phyloP scores from a whole-genome alignment of 2,888 invertebrate genomes.

The Andrena flavipes region DNA sequence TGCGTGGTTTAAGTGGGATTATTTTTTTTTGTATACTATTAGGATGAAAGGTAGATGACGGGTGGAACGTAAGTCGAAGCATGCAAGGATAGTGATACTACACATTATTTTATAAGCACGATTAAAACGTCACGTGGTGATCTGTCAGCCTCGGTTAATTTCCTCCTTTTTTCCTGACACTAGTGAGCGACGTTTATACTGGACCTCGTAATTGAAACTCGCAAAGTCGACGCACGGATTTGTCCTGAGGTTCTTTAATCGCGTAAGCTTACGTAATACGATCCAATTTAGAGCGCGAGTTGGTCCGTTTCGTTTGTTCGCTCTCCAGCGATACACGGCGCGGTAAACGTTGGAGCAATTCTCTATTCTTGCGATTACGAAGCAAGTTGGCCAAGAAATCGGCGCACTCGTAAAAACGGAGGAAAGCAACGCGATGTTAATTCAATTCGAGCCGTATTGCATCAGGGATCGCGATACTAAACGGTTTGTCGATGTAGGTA shows the following conservation, averaged over 20 bases:
- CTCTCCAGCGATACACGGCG: slow-evolving; percentile 55
- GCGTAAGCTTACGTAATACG: slow-evolving; percentile 68
- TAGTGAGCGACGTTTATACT: slow-evolving; percentile 29
- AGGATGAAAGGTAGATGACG: not conserved
- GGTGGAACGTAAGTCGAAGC: not conserved
- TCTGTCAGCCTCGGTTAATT: not conserved
- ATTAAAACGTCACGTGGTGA: slow-evolving; percentile 14
- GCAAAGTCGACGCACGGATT: slow-evolving; percentile 68
- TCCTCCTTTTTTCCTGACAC: not conserved
- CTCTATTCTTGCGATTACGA: slow-evolving; percentile 47
- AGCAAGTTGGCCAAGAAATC: slow-evolving; percentile 50
- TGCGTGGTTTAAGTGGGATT: not conserved
- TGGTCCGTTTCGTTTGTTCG: slow-evolving; percentile 56
- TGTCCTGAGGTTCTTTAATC: slow-evolving; percentile 73
- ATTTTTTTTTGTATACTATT: not conserved
- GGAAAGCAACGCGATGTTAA: slow-evolving; percentile 23
- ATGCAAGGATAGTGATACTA: not conserved
- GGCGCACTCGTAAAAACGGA: slow-evolving; percentile 35
- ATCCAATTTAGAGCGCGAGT: slow-evolving; percentile 71
- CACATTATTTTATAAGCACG: not conserved
- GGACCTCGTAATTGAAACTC: slow-evolving; percentile 59
- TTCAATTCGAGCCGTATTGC: slow-evolving; percentile 12
- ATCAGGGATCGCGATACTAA: not conserved
- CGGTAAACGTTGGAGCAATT: slow-evolving; percentile 27
- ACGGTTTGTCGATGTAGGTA: not conserved